Percentiles rank a stretch among this genome's conserved stretches.
Evolutionary conservation across 1,140 invertebrate genomes (phyloP).

Genomic region (Pseudomyrmex sp.): DNA sequence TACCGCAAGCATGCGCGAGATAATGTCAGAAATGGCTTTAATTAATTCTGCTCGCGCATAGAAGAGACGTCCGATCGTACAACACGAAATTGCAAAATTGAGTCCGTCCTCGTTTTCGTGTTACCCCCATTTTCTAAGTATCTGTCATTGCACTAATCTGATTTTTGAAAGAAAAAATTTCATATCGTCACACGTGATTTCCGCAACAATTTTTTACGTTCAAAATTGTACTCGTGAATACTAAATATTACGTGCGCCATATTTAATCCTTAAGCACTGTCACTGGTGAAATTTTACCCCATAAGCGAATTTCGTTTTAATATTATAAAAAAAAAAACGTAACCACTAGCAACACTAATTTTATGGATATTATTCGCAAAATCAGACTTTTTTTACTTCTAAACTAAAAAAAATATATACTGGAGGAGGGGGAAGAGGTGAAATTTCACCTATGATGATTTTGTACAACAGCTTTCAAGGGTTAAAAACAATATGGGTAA

Average conservation of each 20-base stretch:
- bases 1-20: slow-evolving; percentile 68
- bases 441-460: not conserved
- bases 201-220: slow-evolving; percentile 8
- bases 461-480: not conserved
- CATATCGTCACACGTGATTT: not conserved
- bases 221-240: not conserved
- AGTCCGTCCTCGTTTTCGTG: slow-evolving; percentile 25
- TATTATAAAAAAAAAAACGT: no score
- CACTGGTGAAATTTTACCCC: no score
- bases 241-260: not conserved
- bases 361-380: no score
- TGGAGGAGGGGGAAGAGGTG: no score
- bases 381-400: no score
- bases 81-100: slow-evolving; percentile 16
- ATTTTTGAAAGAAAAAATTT: not conserved
- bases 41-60: slow-evolving; percentile 71
- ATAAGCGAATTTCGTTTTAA: no score
- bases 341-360: no score
- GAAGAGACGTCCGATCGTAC: slow-evolving; percentile 26
- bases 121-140: slow-evolving; percentile 1
- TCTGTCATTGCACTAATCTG: not conserved
- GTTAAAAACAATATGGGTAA: not conserved
- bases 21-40: slow-evolving; percentile 65
- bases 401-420: no score
- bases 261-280: no score